phyloP scores from a whole-genome alignment of 53 echinoderm and acorn worm genomes.

The Actinopyga echinites region DNA sequence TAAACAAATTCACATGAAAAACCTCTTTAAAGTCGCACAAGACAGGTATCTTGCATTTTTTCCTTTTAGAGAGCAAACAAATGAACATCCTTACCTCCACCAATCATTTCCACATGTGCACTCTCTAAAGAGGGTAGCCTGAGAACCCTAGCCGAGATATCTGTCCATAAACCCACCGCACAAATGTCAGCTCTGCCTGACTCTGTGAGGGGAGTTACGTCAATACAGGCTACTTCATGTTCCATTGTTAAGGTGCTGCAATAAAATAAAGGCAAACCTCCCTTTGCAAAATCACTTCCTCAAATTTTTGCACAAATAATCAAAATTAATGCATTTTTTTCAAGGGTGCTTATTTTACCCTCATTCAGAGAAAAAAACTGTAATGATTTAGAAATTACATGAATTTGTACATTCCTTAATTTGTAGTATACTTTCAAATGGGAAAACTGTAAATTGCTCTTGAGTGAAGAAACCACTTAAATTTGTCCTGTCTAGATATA shows the following conservation, averaged over 20 bases:
- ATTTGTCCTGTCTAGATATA: no score
- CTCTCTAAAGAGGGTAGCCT: slow-evolving; percentile 82
- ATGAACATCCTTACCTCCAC: slow-evolving; percentile 72
- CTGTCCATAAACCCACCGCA: slow-evolving; percentile 97
- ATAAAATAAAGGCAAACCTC: not conserved
- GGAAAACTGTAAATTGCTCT: no score
- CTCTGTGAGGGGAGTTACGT: slow-evolving; percentile 78
- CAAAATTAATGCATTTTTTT: not conserved
- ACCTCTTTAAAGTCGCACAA: no score
- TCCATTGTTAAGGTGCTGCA: slow-evolving; percentile 84
- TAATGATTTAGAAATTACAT: no score
- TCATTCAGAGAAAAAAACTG: no score
- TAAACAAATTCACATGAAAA: no score
- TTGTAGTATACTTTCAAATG: no score
- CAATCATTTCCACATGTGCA: slow-evolving; percentile 87
- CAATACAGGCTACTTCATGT: slow-evolving; percentile 94
- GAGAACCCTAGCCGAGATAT: slow-evolving; percentile 88
- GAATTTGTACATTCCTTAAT: no score
- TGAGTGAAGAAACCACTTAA: no score
- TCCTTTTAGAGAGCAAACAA: not conserved
- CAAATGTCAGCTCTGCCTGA: slow-evolving; percentile 84
- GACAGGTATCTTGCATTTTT: not conserved
- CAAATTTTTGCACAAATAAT: not conserved
- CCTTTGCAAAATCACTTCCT: not conserved
- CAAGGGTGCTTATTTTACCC: not conserved